Base-by-base conservation (phyloP, 1,140 invertebrate genomes). In the Dysdera silvatica region DNA sequence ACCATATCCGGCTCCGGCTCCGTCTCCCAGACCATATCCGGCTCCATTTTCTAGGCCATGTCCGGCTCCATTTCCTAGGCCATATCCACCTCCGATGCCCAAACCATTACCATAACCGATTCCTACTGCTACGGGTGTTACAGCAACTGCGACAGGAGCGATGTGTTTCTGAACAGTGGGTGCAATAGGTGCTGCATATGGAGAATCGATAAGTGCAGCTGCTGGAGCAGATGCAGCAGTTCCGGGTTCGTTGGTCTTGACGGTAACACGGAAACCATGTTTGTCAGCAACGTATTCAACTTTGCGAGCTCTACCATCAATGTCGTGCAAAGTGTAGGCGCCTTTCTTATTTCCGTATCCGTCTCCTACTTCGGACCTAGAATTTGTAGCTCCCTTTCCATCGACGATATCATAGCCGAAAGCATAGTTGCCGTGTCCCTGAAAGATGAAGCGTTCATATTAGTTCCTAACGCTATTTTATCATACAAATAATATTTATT, bases 391-490 rank as follows among this genome's bases (percentile, higher is more conserved):
- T n/a, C 68, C 68, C 7, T 53, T 28, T 12, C 40, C 53, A 20
- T 71, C 69, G 29, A 37, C 51, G 29, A 70, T 68, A 18, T 67
- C 55, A 41, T 71, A 71, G 18, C 41, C 65, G 47, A 71, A 71
- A 45, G 57, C 47, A 41, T 71, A 71, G 31, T 69, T 68, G 16
- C 66, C 69, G 31, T 67, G 56, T 26, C 41, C 64, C 67, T 70
- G n/a, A n/a, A n/a, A n/a, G n/a, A n/a, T n/a, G n/a, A n/a, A n/a
- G n/a, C n/a, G n/a, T n/a, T n/a, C n/a, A n/a, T n/a, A n/a, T n/a
- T n/a, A n/a, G n/a, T n/a, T n/a, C n/a, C n/a, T n/a, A n/a, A n/a
- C n/a, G n/a, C n/a, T n/a, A n/a, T n/a, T n/a, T n/a, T n/a, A n/a
- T n/a, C n/a, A n/a, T n/a, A n/a, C n/a, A n/a, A n/a, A n/a, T n/a